Evolutionary conservation across 2,888 invertebrate species (phyloP), one percentile per base, ranked within the genome.

Genomic region (Tachina grossa): DNA sequence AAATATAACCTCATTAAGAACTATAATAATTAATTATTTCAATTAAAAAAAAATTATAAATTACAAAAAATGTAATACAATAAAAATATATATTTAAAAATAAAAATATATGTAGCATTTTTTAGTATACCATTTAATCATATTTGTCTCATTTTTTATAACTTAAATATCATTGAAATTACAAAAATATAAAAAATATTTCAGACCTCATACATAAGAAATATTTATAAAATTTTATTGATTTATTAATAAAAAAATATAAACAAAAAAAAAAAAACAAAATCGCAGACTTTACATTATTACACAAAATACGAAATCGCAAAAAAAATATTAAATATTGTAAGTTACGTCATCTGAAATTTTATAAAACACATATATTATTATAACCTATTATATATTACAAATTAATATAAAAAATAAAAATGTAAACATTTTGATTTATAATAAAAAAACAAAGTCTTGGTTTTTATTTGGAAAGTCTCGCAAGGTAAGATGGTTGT

Each of bases 251-350:
- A 82, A 57, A 85, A 69, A 69, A 85, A 69, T 66, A 86, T 55
- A 78, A 51, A 72, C 71, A 71, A 9, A 69, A 87, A 53, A 53
- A 86, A 53, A 57, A 68, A 69, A 85, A 71, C 45, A 66, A 83
- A 89, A 88, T 88, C 88, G 88, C 91, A 90, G 89, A 91, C 90
- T 89, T 90, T 89, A 87, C 85, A 88, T 88, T 86, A 88, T 88
- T 88, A 87, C 87, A 84, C 61, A 80, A 77, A 66, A 77, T 59
- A 81, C 75, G 16, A 72, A 19, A 68, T 65, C 45, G 55, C 43
- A 61, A 57, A 53, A 19, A 53, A 57, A 45, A 71, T 76, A 83
- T 83, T 79, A 19, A 85, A 85, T 85, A 85, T 85, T 83, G 85
- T 85, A 85, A 85, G 85, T 85, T 85, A 85, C 83, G 87, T 85